Percentiles rank a stretch among this genome's conserved stretches.
These are phyloP conservation scores for Potamarius usumacintae DNA, from an alignment of 2,113 vertebrate genomes.

Conservation along the genomic window DNA sequence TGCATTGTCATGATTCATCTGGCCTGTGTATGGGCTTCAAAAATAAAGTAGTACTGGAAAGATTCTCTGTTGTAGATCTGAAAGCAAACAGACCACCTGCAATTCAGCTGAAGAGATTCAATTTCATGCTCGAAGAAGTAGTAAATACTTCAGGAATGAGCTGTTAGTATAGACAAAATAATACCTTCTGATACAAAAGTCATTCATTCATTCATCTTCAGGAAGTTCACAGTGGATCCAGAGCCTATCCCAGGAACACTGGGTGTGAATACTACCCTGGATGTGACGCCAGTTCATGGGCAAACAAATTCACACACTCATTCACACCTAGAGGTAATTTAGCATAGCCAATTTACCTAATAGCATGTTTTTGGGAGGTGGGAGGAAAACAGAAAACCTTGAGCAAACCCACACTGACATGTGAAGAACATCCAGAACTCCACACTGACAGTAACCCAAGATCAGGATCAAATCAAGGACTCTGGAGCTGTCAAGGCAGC, in stretches of 20 bases:
- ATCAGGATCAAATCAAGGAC: not conserved
- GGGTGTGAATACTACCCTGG: too few relatives aligned
- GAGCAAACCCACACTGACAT: not conserved
- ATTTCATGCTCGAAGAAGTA: too few relatives aligned
- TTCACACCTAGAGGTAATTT: not conserved
- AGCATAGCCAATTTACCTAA: not conserved
- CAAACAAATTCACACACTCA: not conserved
- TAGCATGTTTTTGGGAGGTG: not conserved
- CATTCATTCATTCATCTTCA: too few relatives aligned
- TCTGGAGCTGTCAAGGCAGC: not conserved
- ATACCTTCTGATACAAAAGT: not conserved
- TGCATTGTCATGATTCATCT: too few relatives aligned
- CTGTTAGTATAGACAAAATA: not conserved
- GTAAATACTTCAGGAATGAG: not conserved
- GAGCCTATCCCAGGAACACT: too few relatives aligned
- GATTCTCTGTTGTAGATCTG: too few relatives aligned
- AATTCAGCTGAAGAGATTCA: too few relatives aligned
- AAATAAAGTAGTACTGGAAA: too few relatives aligned
- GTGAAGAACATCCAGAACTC: not conserved
- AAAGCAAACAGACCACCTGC: too few relatives aligned
- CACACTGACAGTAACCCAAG: not conserved
- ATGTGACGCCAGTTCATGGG: not conserved
- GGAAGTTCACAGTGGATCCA: not conserved
- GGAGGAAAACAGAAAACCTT: too few relatives aligned
- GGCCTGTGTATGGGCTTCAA: too few relatives aligned